phyloP scores from a whole-genome alignment of 2,113 vertebrate genomes.

The Eurystomus gularis region DNA sequence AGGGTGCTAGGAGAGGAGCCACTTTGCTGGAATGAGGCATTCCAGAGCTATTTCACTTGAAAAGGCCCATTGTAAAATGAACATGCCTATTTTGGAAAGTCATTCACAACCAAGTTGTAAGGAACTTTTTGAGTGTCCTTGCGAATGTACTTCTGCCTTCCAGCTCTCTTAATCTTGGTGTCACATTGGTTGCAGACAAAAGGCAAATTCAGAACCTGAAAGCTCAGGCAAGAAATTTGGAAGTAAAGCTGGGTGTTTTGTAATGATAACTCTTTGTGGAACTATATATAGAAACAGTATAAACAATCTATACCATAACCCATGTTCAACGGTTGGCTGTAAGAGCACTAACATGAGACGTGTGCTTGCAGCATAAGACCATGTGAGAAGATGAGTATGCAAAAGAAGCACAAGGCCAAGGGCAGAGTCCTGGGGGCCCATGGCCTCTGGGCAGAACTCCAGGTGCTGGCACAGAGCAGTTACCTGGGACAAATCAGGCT shows the following conservation, averaged over 20 bases:
- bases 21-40: not conserved
- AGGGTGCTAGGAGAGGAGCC: not conserved
- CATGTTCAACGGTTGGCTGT: rapidly evolving
- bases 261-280: not conserved
- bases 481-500: constrained; percentile 10
- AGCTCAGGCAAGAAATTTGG: not conserved
- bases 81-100: not conserved
- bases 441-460: constrained; percentile 12
- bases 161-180: not conserved
- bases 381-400: not conserved
- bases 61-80: not conserved
- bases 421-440: not conserved
- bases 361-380: not conserved
- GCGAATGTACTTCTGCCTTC: not conserved
- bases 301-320: not conserved
- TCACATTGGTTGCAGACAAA: not conserved
- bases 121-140: not conserved
- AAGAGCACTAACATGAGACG: not conserved
- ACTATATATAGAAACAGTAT: not conserved
- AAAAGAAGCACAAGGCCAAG: not conserved
- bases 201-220: not conserved
- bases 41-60: not conserved
- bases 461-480: not conserved
- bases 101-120: not conserved
- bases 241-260: not conserved